phyloP scores from a whole-genome alignment of 2,888 invertebrate species.

The Eutolmus rufibarbis region DNA sequence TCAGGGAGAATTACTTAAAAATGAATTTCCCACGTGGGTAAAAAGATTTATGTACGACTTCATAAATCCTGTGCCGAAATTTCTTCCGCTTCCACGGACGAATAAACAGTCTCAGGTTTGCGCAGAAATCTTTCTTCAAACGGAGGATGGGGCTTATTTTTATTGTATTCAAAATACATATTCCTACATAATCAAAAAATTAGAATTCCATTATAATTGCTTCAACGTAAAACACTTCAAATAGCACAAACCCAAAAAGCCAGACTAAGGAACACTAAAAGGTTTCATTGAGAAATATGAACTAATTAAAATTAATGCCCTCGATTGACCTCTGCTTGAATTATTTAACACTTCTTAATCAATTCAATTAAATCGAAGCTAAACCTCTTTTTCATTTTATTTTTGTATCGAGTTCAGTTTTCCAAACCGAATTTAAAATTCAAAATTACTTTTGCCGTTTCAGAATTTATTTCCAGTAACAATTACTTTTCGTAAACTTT shows the following conservation, averaged over 20 bases:
- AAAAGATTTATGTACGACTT: background rate
- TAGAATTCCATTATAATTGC: background rate
- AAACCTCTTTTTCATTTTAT: too few species aligned
- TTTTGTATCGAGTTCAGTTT: too few species aligned
- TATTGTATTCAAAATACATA: background rate
- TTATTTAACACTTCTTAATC: background rate
- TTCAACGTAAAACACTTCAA: background rate
- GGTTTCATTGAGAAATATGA: background rate
- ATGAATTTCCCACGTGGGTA: background rate
- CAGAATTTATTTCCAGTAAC: too few species aligned
- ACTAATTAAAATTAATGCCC: background rate
- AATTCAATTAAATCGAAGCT: too few species aligned
- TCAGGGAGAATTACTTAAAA: background rate
- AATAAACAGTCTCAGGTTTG: too few species aligned
- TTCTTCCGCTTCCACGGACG: background rate
- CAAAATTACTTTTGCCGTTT: too few species aligned
- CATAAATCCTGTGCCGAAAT: background rate
- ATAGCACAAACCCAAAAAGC: too few species aligned
- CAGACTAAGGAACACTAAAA: background rate
- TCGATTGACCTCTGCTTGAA: background rate
- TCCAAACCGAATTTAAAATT: too few species aligned
- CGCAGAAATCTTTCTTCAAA: background rate
- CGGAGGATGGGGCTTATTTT: background rate
- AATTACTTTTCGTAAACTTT: too few species aligned
- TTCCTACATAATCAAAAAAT: background rate